Percentiles rank a stretch among this genome's conserved stretches.
Evolutionary conservation across 1,140 invertebrate genomes (phyloP).

Genomic region (Ceratina calcarata): DNA sequence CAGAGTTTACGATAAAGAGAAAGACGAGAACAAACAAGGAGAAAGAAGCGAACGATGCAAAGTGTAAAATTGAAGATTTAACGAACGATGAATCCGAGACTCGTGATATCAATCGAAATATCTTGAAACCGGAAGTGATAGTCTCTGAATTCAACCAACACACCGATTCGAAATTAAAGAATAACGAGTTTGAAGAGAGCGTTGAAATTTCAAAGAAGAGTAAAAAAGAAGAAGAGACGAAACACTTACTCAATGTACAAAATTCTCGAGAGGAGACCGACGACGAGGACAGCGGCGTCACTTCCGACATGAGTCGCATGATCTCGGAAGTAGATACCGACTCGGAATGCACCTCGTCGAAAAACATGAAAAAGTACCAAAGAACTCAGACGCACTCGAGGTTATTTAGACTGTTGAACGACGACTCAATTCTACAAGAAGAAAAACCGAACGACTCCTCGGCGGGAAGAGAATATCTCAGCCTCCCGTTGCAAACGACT

Average conservation of each 20-base stretch:
- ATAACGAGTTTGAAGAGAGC: neutral
- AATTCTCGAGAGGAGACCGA: slow-evolving; percentile 82
- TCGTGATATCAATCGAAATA: neutral
- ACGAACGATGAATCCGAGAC: neutral
- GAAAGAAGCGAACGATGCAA: neutral
- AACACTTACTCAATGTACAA: slow-evolving; percentile 70
- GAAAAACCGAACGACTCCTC: slow-evolving; percentile 60
- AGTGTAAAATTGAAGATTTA: neutral
- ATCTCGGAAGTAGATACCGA: slow-evolving; percentile 86
- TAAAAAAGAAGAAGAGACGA: slow-evolving; percentile 43
- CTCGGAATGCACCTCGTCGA: slow-evolving; percentile 82
- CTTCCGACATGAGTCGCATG: slow-evolving; percentile 85
- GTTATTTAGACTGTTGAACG: slow-evolving; percentile 84
- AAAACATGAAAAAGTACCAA: slow-evolving; percentile 83
- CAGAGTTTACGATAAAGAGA: slow-evolving; percentile 28
- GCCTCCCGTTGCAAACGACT: slow-evolving; percentile 59
- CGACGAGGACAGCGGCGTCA: slow-evolving; percentile 87
- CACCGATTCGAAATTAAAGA: too few relatives aligned
- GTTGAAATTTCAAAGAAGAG: neutral
- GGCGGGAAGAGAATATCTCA: slow-evolving; percentile 52
- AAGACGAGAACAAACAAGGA: slow-evolving; percentile 2
- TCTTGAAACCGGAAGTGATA: slow-evolving; percentile 32
- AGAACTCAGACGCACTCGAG: slow-evolving; percentile 87
- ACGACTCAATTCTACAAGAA: slow-evolving; percentile 80
- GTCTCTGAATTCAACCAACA: slow-evolving; percentile 28